Conservation (phyloP, 1,140 invertebrate genomes). For the Leucophenga varia region DNA sequence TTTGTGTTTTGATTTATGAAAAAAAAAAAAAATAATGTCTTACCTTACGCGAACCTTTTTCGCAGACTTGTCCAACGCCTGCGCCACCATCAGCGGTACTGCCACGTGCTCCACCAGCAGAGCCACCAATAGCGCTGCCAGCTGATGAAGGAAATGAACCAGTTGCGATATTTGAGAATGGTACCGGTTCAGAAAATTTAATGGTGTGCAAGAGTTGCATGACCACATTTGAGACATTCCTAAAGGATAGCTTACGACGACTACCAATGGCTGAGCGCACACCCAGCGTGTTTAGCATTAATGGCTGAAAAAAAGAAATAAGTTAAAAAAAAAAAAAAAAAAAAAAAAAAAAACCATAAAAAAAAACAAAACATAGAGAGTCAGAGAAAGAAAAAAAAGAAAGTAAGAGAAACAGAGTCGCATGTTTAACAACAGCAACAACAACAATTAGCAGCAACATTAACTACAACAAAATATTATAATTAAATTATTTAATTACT, state of each 20-base stretch:
- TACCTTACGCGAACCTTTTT: constrained; percentile 53
- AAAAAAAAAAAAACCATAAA: too few species aligned
- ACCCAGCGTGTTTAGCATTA: constrained; percentile 72
- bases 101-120: constrained; percentile 22
- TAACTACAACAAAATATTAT: too few species aligned
- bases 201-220: constrained; percentile 87
- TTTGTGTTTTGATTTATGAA: too few species aligned
- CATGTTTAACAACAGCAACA: not conserved
- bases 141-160: constrained; percentile 52
- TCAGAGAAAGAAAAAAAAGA: too few species aligned
- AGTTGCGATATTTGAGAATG: constrained; percentile 86
- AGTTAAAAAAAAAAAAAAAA: not conserved
- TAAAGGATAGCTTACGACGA: constrained; percentile 82
- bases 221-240: constrained; percentile 89
- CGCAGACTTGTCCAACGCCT: constrained; percentile 33
- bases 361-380: too few species aligned
- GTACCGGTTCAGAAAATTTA: constrained; percentile 89
- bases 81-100: constrained; percentile 29
- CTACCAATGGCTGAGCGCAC: constrained; percentile 66
- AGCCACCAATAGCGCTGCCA: constrained; percentile 25
- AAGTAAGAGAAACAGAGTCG: too few species aligned
- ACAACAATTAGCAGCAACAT: too few species aligned
- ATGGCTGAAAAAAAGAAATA: constrained; percentile 60
- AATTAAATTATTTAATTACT: too few species aligned
- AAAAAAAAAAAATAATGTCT: too few species aligned